Evolutionary conservation across 2,888 invertebrate species (phyloP).

Genomic region (Hirudinaria manillensis): DNA sequence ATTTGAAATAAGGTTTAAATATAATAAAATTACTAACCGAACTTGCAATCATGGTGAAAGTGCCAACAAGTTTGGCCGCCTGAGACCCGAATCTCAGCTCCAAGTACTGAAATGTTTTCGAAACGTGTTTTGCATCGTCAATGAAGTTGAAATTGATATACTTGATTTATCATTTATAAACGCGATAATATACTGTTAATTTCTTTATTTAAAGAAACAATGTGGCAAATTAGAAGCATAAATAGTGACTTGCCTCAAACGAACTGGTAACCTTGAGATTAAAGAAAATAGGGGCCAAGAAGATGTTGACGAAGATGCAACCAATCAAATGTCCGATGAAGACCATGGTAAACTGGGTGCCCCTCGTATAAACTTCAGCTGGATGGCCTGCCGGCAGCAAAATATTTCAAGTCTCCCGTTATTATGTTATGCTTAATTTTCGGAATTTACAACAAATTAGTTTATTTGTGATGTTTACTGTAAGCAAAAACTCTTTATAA

Average conservation of each 20-base stretch:
- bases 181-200: too few relatives aligned
- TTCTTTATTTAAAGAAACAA: too few relatives aligned
- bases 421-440: neutral
- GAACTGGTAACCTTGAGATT: slow-evolving; percentile 22
- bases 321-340: slow-evolving; percentile 37
- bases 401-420: too few relatives aligned
- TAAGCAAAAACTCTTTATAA: too few relatives aligned
- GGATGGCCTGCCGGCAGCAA: slow-evolving; percentile 30
- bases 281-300: slow-evolving; percentile 40
- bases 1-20: too few relatives aligned
- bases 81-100: slow-evolving; percentile 3
- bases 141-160: too few relatives aligned
- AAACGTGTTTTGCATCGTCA: too few relatives aligned
- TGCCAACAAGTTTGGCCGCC: neutral
- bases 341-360: slow-evolving; percentile 34
- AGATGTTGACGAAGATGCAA: slow-evolving; percentile 34
- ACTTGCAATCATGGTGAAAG: slow-evolving; percentile 5
- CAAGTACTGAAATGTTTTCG: slow-evolving; percentile 15
- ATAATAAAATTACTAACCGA: neutral
- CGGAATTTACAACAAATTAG: too few relatives aligned
- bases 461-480: too few relatives aligned
- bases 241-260: slow-evolving; percentile 10
- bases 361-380: slow-evolving; percentile 40
- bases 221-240: too few relatives aligned
- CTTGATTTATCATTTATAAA: too few relatives aligned